phyloP scores from a whole-genome alignment of 2,113 vertebrate species.

The Drymodes brunneopygia region DNA sequence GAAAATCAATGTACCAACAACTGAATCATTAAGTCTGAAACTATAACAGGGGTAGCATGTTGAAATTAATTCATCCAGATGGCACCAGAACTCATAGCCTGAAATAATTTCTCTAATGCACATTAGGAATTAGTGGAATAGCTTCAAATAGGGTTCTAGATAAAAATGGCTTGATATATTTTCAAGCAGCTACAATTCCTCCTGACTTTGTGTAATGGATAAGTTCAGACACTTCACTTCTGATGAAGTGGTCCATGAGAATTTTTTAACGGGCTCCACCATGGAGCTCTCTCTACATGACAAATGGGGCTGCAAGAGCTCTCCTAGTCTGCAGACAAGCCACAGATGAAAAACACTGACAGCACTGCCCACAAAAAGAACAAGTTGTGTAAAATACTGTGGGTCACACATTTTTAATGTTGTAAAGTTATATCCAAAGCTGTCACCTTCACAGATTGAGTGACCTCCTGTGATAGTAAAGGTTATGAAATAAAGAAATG shows the following conservation, averaged over 20 bases:
- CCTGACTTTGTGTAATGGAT: background rate
- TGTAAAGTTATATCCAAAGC: background rate
- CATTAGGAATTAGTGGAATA: background rate
- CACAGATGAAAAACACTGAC: conserved; percentile 19
- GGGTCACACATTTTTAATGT: background rate
- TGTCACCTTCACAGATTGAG: conserved; percentile 22
- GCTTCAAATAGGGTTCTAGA: background rate
- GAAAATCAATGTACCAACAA: background rate
- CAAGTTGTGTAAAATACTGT: background rate
- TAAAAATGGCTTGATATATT: background rate
- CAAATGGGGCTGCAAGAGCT: background rate
- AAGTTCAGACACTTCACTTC: background rate
- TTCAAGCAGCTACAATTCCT: background rate
- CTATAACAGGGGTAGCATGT: background rate
- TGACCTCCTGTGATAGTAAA: background rate
- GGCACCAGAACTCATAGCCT: background rate
- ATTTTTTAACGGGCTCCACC: background rate
- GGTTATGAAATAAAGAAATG: conserved; percentile 21
- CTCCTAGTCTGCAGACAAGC: background rate
- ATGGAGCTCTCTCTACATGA: background rate
- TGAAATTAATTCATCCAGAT: background rate
- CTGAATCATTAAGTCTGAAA: background rate
- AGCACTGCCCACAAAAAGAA: background rate
- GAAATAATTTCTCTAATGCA: background rate
- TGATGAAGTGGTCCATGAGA: background rate